Conservation (phyloP, 2,113 vertebrate genomes). For the Dasyurus viverrinus region DNA sequence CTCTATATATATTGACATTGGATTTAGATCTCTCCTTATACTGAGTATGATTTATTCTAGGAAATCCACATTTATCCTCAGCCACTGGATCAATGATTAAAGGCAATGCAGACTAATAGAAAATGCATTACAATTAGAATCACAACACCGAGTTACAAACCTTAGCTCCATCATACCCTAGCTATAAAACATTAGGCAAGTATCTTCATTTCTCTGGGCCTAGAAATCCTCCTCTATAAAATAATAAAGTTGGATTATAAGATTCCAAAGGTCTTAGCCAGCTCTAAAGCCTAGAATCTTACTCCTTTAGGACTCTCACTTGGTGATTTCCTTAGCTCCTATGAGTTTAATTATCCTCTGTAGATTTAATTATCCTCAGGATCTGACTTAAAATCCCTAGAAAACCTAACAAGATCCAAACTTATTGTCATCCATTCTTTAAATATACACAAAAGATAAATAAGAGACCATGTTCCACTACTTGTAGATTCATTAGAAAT, state of each 20-base stretch:
- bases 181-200: background rate
- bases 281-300: background rate
- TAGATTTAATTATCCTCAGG: background rate
- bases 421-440: background rate
- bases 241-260: background rate
- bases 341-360: background rate
- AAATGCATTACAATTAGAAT: background rate
- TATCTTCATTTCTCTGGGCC: background rate
- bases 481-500: background rate
- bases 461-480: background rate
- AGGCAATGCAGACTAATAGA: background rate
- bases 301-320: background rate
- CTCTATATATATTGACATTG: background rate
- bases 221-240: background rate
- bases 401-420: background rate
- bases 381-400: background rate
- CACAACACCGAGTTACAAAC: background rate
- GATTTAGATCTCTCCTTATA: too few relatives aligned
- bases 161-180: background rate
- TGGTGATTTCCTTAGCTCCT: background rate
- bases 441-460: background rate
- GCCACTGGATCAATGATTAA: background rate
- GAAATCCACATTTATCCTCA: background rate
- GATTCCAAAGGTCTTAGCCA: background rate
- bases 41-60: background rate